Evolutionary conservation across 2,888 invertebrate genomes (phyloP), one percentile per base, ranked within the genome.

Genomic region (Rhodophaea formosa): DNA sequence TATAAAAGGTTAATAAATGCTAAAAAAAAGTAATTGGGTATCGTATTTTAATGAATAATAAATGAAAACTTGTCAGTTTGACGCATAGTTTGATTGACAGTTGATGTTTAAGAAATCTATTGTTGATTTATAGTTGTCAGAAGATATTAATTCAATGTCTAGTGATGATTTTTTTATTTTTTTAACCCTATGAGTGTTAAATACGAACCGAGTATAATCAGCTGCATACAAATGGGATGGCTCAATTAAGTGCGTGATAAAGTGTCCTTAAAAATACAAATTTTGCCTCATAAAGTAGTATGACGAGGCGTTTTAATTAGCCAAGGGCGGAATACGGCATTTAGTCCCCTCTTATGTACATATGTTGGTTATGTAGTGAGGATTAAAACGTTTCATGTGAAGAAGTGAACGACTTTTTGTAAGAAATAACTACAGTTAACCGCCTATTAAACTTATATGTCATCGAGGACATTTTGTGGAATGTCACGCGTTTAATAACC

Each of bases 251-350:
- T 30, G 30, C 8, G 30, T 51, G 17, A 51, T 35, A 35, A 39
- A 12, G 51, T 35, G 51, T 32, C 35, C 35, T 35, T 17, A 51
- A 39, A 35, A 35, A 35, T 16, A 16, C 17, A 51, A 51, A 35
- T 35, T 35, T 51, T 6, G 35, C 35, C 17, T n/a, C 35, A 32
- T 51, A 51, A 35, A 39, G 35, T 16, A 10, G 12, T 12, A 16
- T 15, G 51, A 51, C 35, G 17, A 16, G 51, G 51, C 51, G 51
- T 51, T 51, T 51, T 39, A 51, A 51, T 51, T 51, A 35, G 35
- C 35, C 16, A 51, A 35, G 16, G 51, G 35, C 12, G 51, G 35
- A 17, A 51, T 32, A 51, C 35, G 35, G 8, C 51, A 51, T 35
- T 51, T 12, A 35, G 35, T 6, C 35, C 10, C 14, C 35, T 35